phyloP scores from a whole-genome alignment of 2,888 invertebrate species.

The Tubulanus polymorphus region DNA sequence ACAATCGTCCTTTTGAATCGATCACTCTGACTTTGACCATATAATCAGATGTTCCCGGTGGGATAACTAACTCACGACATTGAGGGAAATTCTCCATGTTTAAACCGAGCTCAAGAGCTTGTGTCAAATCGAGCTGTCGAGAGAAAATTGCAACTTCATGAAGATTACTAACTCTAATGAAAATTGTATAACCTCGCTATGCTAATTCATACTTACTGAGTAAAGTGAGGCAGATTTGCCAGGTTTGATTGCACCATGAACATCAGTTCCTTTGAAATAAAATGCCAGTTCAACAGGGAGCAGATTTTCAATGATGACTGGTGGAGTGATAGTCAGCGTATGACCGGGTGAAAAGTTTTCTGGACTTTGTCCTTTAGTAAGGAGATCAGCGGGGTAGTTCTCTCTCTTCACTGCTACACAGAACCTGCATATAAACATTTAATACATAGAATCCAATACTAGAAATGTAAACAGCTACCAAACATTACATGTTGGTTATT shows the following conservation, averaged over 20 bases:
- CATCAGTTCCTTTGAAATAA: constrained; percentile 43
- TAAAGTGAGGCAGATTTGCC: constrained; percentile 53
- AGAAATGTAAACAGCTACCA: background rate
- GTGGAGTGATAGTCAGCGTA: constrained; percentile 77
- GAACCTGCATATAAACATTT: no score
- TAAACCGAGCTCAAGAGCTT: constrained; percentile 67
- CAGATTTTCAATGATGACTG: constrained; percentile 78
- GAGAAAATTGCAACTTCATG: background rate
- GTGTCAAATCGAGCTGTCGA: constrained; percentile 67
- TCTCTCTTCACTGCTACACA: constrained; percentile 76
- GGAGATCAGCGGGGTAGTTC: constrained; percentile 68
- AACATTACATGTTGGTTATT: background rate
- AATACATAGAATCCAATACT: no score
- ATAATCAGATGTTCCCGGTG: constrained; percentile 56
- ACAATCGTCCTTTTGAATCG: constrained; percentile 68
- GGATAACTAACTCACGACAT: constrained; percentile 62
- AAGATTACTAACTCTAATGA: background rate
- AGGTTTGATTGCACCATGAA: constrained; percentile 51
- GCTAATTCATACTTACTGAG: constrained; percentile 36
- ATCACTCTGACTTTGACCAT: constrained; percentile 69
- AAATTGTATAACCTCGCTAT: constrained; percentile 1
- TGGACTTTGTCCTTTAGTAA: constrained; percentile 14
- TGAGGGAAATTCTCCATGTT: constrained; percentile 80
- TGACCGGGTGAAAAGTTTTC: constrained; percentile 92
- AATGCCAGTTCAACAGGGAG: constrained; percentile 65